Base-by-base conservation (phyloP, 2,797 vertebrate species). In the Botia kubotai region DNA sequence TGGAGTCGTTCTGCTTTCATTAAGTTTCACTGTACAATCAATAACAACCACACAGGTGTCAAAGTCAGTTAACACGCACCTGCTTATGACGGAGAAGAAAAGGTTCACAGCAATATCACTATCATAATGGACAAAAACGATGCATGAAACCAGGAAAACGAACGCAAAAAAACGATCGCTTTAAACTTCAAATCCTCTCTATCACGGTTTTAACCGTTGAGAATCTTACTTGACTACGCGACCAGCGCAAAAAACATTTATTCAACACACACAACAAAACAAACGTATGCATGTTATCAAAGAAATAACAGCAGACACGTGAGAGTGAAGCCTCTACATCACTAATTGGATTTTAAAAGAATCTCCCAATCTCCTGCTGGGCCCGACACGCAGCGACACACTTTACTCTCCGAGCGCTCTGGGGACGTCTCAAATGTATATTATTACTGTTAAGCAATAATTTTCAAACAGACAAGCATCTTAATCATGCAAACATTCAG, bases 11-110 rank as follows among this genome's bases (percentile, higher is more conserved):
- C 90, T 79, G 88, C 90, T 91, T 92, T 92, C 89, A 92, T 94
- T 91, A 92, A 87, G 84, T 86, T 90, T 92, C 81, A 78, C 83
- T 10, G 81, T 85, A 75, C 88, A 91, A 93, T 93, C 91, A 89
- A 91, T 94, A 92, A 91, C 84, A 89, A 90, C 90, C 86, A 80
- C 87, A 87, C 87, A 89, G 87, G 91, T 94, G 92, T 93, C 93
- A 93, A 88, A 89, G 83, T 88, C 89, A 87, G 93, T 94, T 91
- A 93, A 88, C 87, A 88, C 83, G 87, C 86, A 91, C 90, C 92
- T 93, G 85, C 88, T 91, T 90, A 89, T 86, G 88, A 85, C 89
- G 60, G 70, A 85, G 84, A 84, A 85, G 89, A 89, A 90, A 89
- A 29, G 29, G 91, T 92, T 90, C 87, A 89, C 69, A 83, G 80